Percentiles rank a stretch among this genome's conserved stretches.
Conservation (phyloP, 2,113 vertebrate species). For the Lophochroa leadbeateri region DNA sequence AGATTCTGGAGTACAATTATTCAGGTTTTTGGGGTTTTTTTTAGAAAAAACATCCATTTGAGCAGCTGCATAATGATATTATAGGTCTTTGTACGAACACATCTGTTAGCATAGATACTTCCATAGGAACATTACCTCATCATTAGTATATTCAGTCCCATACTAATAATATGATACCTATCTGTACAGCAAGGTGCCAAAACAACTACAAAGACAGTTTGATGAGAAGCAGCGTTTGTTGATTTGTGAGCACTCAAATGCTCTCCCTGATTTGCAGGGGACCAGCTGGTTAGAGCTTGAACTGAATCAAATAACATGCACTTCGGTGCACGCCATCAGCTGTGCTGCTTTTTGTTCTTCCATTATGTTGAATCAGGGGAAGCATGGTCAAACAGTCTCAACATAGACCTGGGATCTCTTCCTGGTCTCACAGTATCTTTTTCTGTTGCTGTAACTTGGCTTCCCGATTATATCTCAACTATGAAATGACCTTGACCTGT, state of each 20-base stretch:
- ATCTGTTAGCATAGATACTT: not conserved
- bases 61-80: not conserved
- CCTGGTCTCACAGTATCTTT: not conserved
- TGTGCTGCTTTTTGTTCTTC: conserved; percentile 55
- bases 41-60: not conserved
- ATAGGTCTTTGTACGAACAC: not conserved
- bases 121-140: not conserved
- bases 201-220: conserved; percentile 31
- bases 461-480: not conserved
- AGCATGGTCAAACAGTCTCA: not conserved
- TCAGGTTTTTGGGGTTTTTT: not conserved
- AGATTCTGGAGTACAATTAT: not conserved
- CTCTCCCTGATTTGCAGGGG: conserved; percentile 36
- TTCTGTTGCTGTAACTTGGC: not conserved
- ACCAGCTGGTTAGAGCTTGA: conserved; percentile 69
- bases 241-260: conserved; percentile 54
- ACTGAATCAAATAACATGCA: conserved; percentile 65
- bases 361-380: conserved; percentile 41
- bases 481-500: not conserved
- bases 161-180: not conserved
- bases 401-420: not conserved
- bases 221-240: conserved; percentile 35
- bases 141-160: not conserved
- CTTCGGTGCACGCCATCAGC: conserved; percentile 51
- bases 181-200: conserved; percentile 46